Conservation (phyloP, 2,113 vertebrate species). For the Neodontobutis hainanensis region DNA sequence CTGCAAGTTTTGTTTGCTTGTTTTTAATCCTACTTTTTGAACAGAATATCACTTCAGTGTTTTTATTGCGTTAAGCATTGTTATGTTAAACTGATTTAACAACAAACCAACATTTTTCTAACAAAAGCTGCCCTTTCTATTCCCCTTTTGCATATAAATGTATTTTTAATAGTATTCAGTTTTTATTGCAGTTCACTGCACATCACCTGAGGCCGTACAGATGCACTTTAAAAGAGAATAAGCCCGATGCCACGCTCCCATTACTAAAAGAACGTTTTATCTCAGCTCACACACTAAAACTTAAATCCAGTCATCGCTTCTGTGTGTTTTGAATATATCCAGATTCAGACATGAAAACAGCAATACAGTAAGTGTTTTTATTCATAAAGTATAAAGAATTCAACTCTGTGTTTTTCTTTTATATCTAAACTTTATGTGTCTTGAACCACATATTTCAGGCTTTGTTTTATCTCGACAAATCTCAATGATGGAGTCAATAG, state of each 20-base stretch:
- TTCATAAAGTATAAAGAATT: not conserved
- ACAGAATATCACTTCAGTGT: too few relatives aligned
- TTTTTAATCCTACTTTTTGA: too few relatives aligned
- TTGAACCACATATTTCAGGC: too few relatives aligned
- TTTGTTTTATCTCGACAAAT: too few relatives aligned
- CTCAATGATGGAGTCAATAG: too few relatives aligned
- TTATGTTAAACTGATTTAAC: not conserved
- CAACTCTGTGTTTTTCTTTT: too few relatives aligned
- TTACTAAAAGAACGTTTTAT: conserved; percentile 27
- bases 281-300: conserved; percentile 17
- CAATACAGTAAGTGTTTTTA: not conserved
- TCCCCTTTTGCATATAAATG: conserved; percentile 39
- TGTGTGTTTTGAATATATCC: not conserved
- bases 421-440: too few relatives aligned
- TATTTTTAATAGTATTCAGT: conserved; percentile 27
- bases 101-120: conserved; percentile 13
- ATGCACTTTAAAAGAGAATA: conserved; percentile 24
- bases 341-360: not conserved
- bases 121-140: conserved; percentile 33
- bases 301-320: conserved; percentile 19
- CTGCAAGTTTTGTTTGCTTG: too few relatives aligned
- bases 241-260: not conserved
- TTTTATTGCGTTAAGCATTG: not conserved
- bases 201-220: conserved; percentile 40
- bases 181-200: conserved; percentile 31